Evolutionary conservation across 1,140 invertebrate species (phyloP), one percentile per base, ranked within the genome.

Genomic region (Hyles euphorbiae): DNA sequence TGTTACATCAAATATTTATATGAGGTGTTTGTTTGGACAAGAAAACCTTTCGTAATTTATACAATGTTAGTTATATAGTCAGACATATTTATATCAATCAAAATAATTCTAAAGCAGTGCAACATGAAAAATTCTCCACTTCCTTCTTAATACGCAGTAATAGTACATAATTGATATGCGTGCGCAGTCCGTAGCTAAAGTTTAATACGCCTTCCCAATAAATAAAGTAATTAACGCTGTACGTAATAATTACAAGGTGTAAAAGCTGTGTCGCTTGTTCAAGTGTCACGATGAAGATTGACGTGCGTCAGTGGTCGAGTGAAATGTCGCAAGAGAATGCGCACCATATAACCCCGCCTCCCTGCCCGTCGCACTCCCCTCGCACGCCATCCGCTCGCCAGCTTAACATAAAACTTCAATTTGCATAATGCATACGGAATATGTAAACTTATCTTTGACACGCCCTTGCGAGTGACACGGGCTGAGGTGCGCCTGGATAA

Each of bases 341-440:
- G 32, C 49, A 22, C 65, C 36, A 34, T 47, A 48, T 12, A 32
- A 3, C 45, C 40, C 52, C n/a, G 50, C 56, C 58, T 5, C 36
- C 36, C 36, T 8, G 4, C 36, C 36, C 4, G 36, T 1, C 36
- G 36, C 36, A 3, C 0, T 40, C 36, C 60, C 49, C 51, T 54
- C 40, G 34, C 56, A 11, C 44, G 53, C 58, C 56, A 51, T 51
- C 56, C 60, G 33, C 62, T 58, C 65, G 64, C 65, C 65, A 58
- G 70, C 78, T 85, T 87, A 81, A 82, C 82, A 87, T 87, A 87
- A 87, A 87, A 83, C 76, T 82, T 78, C 80, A 77, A 88, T 88
- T 81, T 82, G 84, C 83, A 88, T 88, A 86, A 85, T 88, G 80
- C 77, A 88, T 86, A 82, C 78, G 69, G 81, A 85, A 86, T 88